Evolutionary conservation across 1,140 invertebrate genomes (phyloP).

Genomic region (Neomicropteryx cornuta): DNA sequence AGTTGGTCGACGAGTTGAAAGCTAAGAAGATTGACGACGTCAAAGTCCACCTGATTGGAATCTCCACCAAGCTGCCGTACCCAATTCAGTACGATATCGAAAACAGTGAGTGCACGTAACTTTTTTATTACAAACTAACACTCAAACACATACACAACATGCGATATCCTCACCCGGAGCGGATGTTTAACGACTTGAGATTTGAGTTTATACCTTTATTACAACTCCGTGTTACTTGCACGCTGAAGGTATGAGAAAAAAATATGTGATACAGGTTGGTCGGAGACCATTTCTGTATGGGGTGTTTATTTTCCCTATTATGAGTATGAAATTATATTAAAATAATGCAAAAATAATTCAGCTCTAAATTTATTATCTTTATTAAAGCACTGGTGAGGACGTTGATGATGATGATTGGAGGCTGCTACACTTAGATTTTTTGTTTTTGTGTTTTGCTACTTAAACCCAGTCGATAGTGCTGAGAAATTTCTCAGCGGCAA

Average conservation of each 20-base stretch:
- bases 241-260: neutral
- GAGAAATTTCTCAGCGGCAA: too few relatives aligned
- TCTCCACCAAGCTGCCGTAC: slow-evolving; percentile 27
- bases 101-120: slow-evolving; percentile 21
- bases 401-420: too few relatives aligned
- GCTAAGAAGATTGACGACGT: slow-evolving; percentile 31
- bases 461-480: too few relatives aligned
- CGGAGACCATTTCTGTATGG: too few relatives aligned
- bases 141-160: neutral
- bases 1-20: slow-evolving; percentile 35
- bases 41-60: slow-evolving; percentile 32
- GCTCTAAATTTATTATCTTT: too few relatives aligned
- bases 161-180: neutral
- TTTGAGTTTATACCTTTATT: neutral
- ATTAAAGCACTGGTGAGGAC: too few relatives aligned
- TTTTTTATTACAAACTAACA: neutral
- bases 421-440: too few relatives aligned
- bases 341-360: too few relatives aligned
- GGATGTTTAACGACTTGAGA: neutral
- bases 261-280: neutral
- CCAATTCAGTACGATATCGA: slow-evolving; percentile 34
- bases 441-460: too few relatives aligned
- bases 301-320: too few relatives aligned
- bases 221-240: neutral
- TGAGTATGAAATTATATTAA: too few relatives aligned